Base-by-base conservation (phyloP, 2,888 invertebrate genomes). In the Panzeria rudis region DNA sequence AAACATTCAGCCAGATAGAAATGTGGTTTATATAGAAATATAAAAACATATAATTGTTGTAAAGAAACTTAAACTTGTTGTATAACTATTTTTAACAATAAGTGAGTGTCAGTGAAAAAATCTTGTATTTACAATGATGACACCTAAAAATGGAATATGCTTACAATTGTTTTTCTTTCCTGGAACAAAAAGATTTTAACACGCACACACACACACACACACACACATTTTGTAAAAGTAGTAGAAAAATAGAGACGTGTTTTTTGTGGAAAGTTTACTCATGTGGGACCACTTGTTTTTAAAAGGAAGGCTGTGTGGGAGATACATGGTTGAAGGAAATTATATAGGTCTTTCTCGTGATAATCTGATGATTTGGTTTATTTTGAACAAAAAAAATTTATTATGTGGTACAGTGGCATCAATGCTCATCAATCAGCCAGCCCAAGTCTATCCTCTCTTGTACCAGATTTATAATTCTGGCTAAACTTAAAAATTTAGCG, bases 11-110 rank as follows among this genome's bases (percentile, higher is more conserved):
- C 32, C 29, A 44, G 64, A 62, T 64, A 71, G 13, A 77, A 32
- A 41, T 35, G 13, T 20, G 44, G 64, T 64, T 71, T 78, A 62
- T 62, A 61, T 15, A 15, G 25, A 23, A 15, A 25, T 47, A 66
- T 50, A 69, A 35, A 8, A 52, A 68, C 32, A 56, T 56, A 44
- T 25, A 64, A 50, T 56, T 64, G 54, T 47, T 71, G 25, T 29
- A 47, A 71, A 73, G 62, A 50, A 75, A 47, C 56, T 62, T 69
- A 56, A 79, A 73, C 69, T 75, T 71, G 69, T 79, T 75, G 23
- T 75, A n/a, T 50, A 84, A 75, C 47, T 41, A 61, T 84, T 84
- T 62, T 68, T 68, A 77, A 77, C 76, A 81, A 73, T 77, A 81
- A 69, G 68, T 68, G 77, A 44, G 66, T 76, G 77, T 72, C 68